Evolutionary conservation across 1,140 invertebrate species (phyloP).

Genomic region (Dendrolimus kikuchii): DNA sequence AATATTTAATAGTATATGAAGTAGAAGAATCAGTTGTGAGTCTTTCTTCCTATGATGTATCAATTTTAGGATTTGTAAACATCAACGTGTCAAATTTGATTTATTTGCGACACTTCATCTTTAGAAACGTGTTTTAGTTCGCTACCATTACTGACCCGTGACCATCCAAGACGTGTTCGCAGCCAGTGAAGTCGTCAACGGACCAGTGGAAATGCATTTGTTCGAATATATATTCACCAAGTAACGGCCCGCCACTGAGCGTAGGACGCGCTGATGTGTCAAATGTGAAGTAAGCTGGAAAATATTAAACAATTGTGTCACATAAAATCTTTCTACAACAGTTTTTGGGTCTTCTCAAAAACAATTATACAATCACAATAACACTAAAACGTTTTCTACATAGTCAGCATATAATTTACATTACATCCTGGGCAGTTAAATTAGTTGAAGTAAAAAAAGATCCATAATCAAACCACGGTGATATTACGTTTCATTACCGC

Average conservation of each 20-base stretch:
- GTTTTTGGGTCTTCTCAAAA: neutral
- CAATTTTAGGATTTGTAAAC: too few relatives aligned
- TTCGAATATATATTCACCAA: conserved; percentile 79
- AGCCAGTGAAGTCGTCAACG: conserved; percentile 79
- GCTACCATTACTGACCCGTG: conserved; percentile 56
- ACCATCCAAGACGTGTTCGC: conserved; percentile 86
- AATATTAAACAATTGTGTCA: conserved; percentile 1
- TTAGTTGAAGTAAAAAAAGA: too few relatives aligned
- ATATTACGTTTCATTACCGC: too few relatives aligned
- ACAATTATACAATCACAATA: neutral
- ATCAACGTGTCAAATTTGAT: too few relatives aligned
- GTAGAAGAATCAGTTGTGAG: too few relatives aligned
- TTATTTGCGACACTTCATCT: too few relatives aligned
- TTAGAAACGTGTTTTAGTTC: too few relatives aligned
- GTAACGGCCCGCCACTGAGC: conserved; percentile 76
- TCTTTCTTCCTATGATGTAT: too few relatives aligned
- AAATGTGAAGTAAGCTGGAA: conserved; percentile 58
- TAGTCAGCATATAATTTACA: neutral
- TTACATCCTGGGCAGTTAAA: too few relatives aligned
- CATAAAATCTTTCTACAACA: too few relatives aligned
- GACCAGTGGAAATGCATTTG: conserved; percentile 92
- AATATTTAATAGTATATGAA: too few relatives aligned
- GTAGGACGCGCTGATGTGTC: conserved; percentile 50
- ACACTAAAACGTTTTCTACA: neutral
- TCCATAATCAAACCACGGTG: too few relatives aligned